A percentile compares a stretch with the other conserved stretches of the same genome.
Conservation (phyloP, 2,113 vertebrate genomes). For the Picathartes gymnocephalus region DNA sequence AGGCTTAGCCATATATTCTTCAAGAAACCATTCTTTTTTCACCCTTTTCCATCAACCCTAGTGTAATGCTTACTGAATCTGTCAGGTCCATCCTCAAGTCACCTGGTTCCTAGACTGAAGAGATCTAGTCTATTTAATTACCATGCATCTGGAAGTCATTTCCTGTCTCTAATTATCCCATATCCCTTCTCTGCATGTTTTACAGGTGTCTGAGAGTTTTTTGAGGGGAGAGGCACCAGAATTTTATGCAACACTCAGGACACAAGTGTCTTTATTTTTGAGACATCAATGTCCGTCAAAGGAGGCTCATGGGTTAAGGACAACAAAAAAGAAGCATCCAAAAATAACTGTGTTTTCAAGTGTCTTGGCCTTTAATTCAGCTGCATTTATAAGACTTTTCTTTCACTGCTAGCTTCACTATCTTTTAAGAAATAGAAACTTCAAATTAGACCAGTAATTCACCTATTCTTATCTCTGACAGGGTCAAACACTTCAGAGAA, state of each 20-base stretch:
- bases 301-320: background rate
- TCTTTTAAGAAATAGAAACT: background rate
- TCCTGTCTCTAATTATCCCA: background rate
- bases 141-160: background rate
- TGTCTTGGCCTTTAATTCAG: background rate
- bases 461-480: background rate
- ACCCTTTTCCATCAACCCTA: background rate
- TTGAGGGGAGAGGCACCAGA: background rate
- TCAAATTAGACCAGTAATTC: background rate
- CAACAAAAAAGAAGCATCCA: background rate
- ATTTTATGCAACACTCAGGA: background rate
- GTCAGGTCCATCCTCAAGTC: background rate
- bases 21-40: background rate
- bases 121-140: background rate
- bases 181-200: background rate
- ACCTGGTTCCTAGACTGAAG: background rate
- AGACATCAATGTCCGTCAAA: background rate
- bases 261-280: background rate
- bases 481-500: background rate
- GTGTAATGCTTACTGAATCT: background rate
- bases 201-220: background rate
- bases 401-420: background rate
- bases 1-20: background rate
- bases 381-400: background rate
- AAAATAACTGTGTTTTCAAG: background rate